Evolutionary conservation across 1,140 invertebrate genomes (phyloP), one percentile per base, ranked within the genome.

Genomic region (Drosophila insularis): DNA sequence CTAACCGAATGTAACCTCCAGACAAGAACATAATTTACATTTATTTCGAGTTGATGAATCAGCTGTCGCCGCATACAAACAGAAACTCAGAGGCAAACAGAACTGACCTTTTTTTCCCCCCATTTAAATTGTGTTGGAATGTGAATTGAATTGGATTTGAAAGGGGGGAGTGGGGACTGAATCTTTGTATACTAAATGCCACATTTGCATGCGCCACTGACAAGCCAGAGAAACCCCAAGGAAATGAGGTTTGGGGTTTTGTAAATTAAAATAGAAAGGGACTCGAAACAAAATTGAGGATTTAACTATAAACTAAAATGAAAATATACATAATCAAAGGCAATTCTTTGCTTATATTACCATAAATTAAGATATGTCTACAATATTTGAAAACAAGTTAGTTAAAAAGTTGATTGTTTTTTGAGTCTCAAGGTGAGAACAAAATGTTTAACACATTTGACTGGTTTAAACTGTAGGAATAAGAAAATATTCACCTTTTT

Each of bases 171-270:
- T n/a, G 32, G 19, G 63, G 37, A 4, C 27, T 27, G 27, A 27
- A 27, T 19, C 19, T 10, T 11, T 37, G 60, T 31, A 35, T 35
- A 35, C 35, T 37, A 64, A 77, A 70, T 74, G 72, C 60, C 76
- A 68, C 73, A 78, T 76, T 79, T 79, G 76, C 68, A 79, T 76
- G 37, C 72, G 64, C 69, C 50, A 40, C 13, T 68, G 63, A 61
- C 54, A 71, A 60, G 56, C 17, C 62, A 23, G 4, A 21, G 17
- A 69, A 63, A 68, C 64, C 64, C 69, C 19, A 63, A 63, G 76
- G 73, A 74, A 71, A 71, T 62, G 50, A 61, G 11, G 11, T 19
- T 37, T 40, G 19, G 31, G 31, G 14, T 37, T 60, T 62, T 23
- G 13, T 17, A 53, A 40, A 59, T 69, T 46, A 35, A 31, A 68